phyloP scores from a whole-genome alignment of 1,140 invertebrate species.

The Pseudomyrmex dendroicus region DNA sequence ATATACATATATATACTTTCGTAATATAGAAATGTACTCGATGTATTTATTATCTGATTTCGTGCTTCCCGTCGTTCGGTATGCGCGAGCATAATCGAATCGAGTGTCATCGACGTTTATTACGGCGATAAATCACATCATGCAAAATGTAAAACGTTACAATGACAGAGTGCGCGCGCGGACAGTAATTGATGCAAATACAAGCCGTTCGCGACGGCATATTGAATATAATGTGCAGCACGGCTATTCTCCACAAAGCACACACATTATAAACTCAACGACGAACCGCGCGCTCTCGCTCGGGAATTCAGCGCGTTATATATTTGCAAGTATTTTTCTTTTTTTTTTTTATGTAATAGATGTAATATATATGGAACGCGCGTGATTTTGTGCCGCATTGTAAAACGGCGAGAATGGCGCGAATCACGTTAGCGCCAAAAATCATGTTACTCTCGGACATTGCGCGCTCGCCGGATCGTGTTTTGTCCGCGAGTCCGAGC shows the following conservation, averaged over 20 bases:
- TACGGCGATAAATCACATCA: slow-evolving; percentile 12
- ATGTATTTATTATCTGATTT: slow-evolving; percentile 23
- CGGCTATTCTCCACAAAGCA: neutral
- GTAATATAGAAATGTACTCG: no score
- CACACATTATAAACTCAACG: neutral
- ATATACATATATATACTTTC: no score
- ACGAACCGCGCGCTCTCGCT: neutral
- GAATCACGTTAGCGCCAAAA: slow-evolving; percentile 43
- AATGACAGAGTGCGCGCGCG: neutral
- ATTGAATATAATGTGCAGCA: neutral
- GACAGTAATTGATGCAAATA: slow-evolving; percentile 20
- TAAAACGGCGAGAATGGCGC: slow-evolving; percentile 18
- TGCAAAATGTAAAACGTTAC: slow-evolving; percentile 3
- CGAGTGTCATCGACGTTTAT: slow-evolving; percentile 16
- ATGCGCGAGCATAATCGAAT: neutral
- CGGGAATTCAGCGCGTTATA: no score
- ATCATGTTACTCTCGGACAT: slow-evolving; percentile 47
- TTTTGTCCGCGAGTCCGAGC: slow-evolving; percentile 23
- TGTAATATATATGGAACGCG: slow-evolving; percentile 22
- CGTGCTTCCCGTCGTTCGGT: no score
- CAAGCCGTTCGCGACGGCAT: neutral
- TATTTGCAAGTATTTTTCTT: no score
- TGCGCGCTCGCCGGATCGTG: slow-evolving; percentile 21
- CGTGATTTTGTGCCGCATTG: slow-evolving; percentile 38
- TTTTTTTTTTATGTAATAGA: slow-evolving; percentile 12